Evolutionary conservation across 2,797 vertebrate species (phyloP).

Genomic region (Helicolenus hilgendorfi): DNA sequence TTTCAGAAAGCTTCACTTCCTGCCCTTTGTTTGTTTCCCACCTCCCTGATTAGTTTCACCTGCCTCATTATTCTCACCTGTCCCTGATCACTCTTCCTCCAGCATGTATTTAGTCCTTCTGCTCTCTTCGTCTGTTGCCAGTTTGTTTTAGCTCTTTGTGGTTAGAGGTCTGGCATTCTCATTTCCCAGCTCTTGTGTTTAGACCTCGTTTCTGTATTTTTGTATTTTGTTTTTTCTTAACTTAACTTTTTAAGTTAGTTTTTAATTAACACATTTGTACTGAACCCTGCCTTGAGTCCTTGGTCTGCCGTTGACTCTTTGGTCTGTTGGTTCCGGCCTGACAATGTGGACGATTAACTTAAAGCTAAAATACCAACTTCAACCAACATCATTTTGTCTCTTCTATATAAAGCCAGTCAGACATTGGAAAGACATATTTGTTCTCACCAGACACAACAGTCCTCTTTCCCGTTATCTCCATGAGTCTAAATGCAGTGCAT

Average conservation of each 20-base stretch:
- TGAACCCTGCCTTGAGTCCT: neutral
- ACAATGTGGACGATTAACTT: neutral
- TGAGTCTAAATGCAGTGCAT: conserved; percentile 71
- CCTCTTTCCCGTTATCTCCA: conserved; percentile 39
- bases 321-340: neutral
- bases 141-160: neutral
- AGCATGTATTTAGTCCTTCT: neutral
- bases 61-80: neutral
- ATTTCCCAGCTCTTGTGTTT: neutral
- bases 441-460: conserved; percentile 28
- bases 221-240: neutral
- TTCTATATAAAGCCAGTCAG: neutral
- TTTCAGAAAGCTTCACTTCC: neutral
- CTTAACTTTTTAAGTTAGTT: too few species aligned
- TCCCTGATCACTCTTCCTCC: neutral
- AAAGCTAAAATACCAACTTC: neutral
- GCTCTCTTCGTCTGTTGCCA: neutral
- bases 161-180: neutral
- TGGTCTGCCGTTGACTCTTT: neutral
- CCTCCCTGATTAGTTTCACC: neutral
- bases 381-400: neutral
- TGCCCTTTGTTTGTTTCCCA: neutral
- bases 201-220: neutral
- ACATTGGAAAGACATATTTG: neutral
- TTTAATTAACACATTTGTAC: neutral